Percentiles rank a stretch among this genome's conserved stretches.
phyloP scores from a whole-genome alignment of 92 coral and sea anemone genomes.

The Palythoa caribaeorum region DNA sequence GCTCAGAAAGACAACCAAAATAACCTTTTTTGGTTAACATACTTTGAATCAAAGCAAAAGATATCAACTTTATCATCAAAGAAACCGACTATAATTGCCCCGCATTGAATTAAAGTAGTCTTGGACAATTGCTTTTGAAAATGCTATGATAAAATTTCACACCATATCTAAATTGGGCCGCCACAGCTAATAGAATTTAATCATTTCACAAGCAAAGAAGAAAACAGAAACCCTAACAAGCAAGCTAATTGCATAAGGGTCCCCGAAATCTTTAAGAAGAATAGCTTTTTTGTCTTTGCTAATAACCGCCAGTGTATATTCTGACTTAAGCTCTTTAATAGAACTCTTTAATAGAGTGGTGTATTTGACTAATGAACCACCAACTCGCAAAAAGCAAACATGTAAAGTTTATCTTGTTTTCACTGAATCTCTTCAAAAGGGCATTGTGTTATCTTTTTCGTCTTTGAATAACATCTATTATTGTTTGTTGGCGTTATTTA shows the following conservation, averaged over 20 bases:
- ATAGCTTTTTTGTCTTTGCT: not conserved
- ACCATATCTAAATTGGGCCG: constrained; percentile 17
- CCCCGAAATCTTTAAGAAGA: constrained; percentile 54
- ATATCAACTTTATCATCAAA: constrained; percentile 45
- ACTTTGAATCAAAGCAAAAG: constrained; percentile 14
- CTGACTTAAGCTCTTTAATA: not conserved
- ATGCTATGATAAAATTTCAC: constrained; percentile 14
- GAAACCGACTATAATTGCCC: constrained; percentile 37
- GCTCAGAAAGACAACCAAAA: constrained; percentile 14
- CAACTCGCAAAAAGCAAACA: not conserved
- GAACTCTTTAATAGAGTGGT: not conserved
- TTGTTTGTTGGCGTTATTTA: not conserved
- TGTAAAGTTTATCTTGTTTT: not conserved
- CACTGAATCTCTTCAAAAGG: not conserved
- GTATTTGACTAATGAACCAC: not conserved
- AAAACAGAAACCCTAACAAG: constrained; percentile 46
- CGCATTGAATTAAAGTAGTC: constrained; percentile 37
- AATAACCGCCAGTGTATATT: constrained; percentile 7
- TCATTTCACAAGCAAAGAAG: not conserved
- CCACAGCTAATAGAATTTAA: not conserved
- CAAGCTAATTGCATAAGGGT: constrained; percentile 78
- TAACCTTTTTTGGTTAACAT: constrained; percentile 11
- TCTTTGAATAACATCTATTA: not conserved
- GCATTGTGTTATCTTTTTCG: not conserved
- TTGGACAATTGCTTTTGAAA: constrained; percentile 11